phyloP scores from a whole-genome alignment of 2,888 invertebrate genomes.

The Drosophila rellima region DNA sequence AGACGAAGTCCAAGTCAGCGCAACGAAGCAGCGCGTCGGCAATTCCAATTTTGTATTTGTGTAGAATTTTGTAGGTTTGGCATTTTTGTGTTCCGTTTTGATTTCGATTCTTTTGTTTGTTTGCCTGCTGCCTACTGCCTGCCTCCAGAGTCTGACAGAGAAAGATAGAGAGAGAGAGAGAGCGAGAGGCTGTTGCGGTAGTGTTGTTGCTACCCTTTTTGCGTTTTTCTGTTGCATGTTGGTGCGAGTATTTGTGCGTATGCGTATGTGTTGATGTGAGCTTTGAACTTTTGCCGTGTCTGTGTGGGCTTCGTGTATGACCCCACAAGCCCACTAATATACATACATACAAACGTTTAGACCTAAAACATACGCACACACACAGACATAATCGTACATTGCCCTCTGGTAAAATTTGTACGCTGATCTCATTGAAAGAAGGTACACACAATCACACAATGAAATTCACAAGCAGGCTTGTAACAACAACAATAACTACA shows the following conservation, averaged over 20 bases:
- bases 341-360: slow-evolving; percentile 18
- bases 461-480: slow-evolving; percentile 58
- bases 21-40: slow-evolving; percentile 32
- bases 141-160: background rate
- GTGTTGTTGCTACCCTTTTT: slow-evolving; percentile 40
- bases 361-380: slow-evolving; percentile 9
- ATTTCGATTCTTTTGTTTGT: slow-evolving; percentile 42
- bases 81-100: slow-evolving; percentile 37
- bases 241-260: background rate
- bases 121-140: background rate
- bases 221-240: slow-evolving; percentile 34
- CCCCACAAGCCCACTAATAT: slow-evolving; percentile 22
- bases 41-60: slow-evolving; percentile 30
- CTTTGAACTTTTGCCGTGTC: slow-evolving; percentile 59
- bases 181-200: slow-evolving; percentile 28
- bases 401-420: slow-evolving; percentile 65
- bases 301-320: slow-evolving; percentile 42
- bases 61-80: slow-evolving; percentile 32
- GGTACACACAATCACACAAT: slow-evolving; percentile 38
- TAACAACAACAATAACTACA: slow-evolving; percentile 36
- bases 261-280: slow-evolving; percentile 24
- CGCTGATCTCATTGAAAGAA: slow-evolving; percentile 80
- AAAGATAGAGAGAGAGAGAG: background rate
- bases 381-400: slow-evolving; percentile 70
- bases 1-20: slow-evolving; percentile 37